Evolutionary conservation across 2,888 invertebrate species (phyloP), one percentile per base, ranked within the genome.

Genomic region (Drosophila mimica): DNA sequence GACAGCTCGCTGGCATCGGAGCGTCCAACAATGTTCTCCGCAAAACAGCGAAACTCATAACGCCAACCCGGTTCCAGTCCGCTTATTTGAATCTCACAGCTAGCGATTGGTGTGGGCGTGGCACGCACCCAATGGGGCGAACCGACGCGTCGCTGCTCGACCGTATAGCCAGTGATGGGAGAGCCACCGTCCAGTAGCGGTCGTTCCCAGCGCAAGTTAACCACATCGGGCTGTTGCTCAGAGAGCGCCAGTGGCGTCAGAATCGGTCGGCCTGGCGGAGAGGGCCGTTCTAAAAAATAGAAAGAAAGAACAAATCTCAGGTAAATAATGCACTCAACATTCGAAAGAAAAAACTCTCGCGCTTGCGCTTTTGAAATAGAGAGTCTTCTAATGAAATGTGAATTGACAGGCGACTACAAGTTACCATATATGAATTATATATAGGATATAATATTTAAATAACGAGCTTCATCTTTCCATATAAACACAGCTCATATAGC

Each of bases 41-140:
- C 98, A 67, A 96, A 96, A 20, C 99, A 97, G 69, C 99, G 95
- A 94, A 99, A 98, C 94, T 96, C 97, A 93, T 98, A 97, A 59
- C 96, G 95, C 95, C 97, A 96, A 64, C 97, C 97, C 0, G 97
- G 97, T 90, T 97, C 97, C 43, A 98, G 94, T 28, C 97, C 97
- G 79, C 96, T 96, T 48, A 98, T 94, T 53, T 96, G 95, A 38
- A 97, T 94, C 93, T 97, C 97, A 33, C 96, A 96, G 46, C 95
- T 95, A 38, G 94, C 93, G 33, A 97, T 96, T 5, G 96, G 94
- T 25, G 95, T 94, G 11, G 97, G 96, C 13, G 96, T 95, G 11
- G 97, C 96, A 74, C 96, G 95, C 34, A 97, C 95, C 98, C 98
- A 98, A 82, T 96, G 96, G 3, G 96, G 95, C 0, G 96, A 95